Evolutionary conservation across 2,888 invertebrate genomes (phyloP), one percentile per base, ranked within the genome.

Genomic region (Notocelia uddmanniana): DNA sequence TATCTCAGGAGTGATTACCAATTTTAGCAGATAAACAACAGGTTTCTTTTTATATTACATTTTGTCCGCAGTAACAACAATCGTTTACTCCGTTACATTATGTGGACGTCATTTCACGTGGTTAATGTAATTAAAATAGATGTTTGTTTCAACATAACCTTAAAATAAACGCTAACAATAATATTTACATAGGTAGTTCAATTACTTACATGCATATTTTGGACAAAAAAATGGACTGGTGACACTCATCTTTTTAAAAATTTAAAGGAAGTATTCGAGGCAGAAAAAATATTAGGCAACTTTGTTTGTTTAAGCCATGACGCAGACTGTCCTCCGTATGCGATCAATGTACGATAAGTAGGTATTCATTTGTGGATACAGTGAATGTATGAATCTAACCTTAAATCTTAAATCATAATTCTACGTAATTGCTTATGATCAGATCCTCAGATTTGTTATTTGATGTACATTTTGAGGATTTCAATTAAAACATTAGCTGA

Each of bases 281-380:
- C 3, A 0, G 13, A n/a, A 50, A 63, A 54, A 13, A 52, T 41
- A 55, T 68, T 26, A 54, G 45, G 34, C 55, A 58, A 50, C 18
- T 48, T 57, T 37, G 23, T 69, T 63, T 50, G 57, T 50, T 37
- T 26, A 57, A 18, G 19, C 18, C 34, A 70, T 68, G 68, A 68
- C 64, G 58, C 37, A 50, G 18, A 31, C 37, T 41, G 68, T 23
- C 13, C 34, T 34, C 34, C 45, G 18, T 37, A 37, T 37, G 11
- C 2, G 13, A 37, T 37, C 13, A 37, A 11, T 37, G 2, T 3
- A 37, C 37, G 13, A 13, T n/a, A 19, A 23, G 37, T 26, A 58
- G 13, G 34, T 19, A 37, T 37, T 31, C 6, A 52, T 8, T 19
- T 66, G 15, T 23, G n/a, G 21, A 2, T 41, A 1, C 21, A 21